Percentiles rank a stretch among this genome's conserved stretches.
These are phyloP conservation scores for Drosophila asahinai DNA, from an alignment of 1,140 invertebrate genomes.

Conservation along the genomic window DNA sequence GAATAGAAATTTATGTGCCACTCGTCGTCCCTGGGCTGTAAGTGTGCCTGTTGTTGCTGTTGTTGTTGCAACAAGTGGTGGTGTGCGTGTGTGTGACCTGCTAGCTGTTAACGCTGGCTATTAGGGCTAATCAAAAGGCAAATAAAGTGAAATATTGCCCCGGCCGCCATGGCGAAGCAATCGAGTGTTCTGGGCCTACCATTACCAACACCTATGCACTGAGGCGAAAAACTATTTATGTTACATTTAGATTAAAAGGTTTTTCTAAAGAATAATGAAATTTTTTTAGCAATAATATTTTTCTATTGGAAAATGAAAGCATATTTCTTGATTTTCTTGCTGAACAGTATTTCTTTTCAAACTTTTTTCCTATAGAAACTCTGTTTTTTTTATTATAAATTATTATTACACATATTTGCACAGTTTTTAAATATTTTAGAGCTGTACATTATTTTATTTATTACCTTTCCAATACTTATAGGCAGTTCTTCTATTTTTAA, in stretches of 20 bases:
- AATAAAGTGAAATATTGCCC: constrained; percentile 73
- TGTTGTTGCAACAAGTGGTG: constrained; percentile 75
- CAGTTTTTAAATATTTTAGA: too few species aligned
- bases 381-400: neutral
- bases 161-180: constrained; percentile 29
- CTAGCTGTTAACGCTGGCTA: constrained; percentile 59
- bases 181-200: constrained; percentile 31
- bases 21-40: constrained; percentile 24
- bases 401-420: neutral
- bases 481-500: too few species aligned
- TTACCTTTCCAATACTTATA: neutral
- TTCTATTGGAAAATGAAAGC: neutral
- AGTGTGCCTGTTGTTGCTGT: constrained; percentile 17
- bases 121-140: constrained; percentile 81
- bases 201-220: constrained; percentile 18
- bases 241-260: fast-evolving
- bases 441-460: neutral
- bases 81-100: constrained; percentile 41
- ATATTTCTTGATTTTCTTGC: neutral
- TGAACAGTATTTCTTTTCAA: too few species aligned
- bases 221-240: neutral
- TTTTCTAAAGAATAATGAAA: neutral
- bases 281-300: too few species aligned
- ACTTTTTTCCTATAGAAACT: neutral
- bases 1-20: constrained; percentile 78